Evolutionary conservation across 2,797 vertebrate species (phyloP).

Genomic region (Lutjanus campechanus): DNA sequence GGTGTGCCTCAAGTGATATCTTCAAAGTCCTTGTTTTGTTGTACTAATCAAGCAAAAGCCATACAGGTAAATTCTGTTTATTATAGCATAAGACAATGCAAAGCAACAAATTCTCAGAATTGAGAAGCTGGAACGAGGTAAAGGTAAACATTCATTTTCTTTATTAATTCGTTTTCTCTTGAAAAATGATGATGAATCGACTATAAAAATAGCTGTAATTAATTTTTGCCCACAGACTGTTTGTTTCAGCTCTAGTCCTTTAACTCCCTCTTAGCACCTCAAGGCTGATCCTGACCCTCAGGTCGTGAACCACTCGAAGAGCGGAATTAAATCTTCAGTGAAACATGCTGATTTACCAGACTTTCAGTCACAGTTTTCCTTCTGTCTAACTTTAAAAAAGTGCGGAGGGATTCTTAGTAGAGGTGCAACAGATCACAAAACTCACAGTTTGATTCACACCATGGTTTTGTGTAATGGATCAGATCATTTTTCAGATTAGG

Average conservation of each 20-base stretch:
- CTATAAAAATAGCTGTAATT: neutral
- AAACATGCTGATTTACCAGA: neutral
- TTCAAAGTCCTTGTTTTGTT: neutral
- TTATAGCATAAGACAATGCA: neutral
- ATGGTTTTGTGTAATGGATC: too few species aligned
- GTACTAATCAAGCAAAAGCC: neutral
- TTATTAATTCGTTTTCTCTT: neutral
- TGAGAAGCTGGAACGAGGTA: neutral
- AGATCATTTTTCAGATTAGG: too few species aligned
- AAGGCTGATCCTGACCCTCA: neutral
- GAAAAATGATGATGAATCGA: too few species aligned
- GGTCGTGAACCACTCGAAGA: neutral
- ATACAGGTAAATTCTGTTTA: neutral
- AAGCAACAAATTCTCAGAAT: neutral
- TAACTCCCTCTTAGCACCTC: too few species aligned
- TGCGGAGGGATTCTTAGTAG: too few species aligned
- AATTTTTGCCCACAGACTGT: neutral
- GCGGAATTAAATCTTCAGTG: constrained; percentile 3
- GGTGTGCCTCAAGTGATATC: neutral
- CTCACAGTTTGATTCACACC: too few species aligned
- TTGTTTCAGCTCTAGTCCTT: neutral
- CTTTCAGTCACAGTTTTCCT: too few species aligned
- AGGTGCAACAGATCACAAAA: too few species aligned
- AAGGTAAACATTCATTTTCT: neutral
- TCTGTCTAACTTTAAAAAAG: neutral